Base-by-base conservation (phyloP, 2,113 vertebrate species). In the Xerus inauris region DNA sequence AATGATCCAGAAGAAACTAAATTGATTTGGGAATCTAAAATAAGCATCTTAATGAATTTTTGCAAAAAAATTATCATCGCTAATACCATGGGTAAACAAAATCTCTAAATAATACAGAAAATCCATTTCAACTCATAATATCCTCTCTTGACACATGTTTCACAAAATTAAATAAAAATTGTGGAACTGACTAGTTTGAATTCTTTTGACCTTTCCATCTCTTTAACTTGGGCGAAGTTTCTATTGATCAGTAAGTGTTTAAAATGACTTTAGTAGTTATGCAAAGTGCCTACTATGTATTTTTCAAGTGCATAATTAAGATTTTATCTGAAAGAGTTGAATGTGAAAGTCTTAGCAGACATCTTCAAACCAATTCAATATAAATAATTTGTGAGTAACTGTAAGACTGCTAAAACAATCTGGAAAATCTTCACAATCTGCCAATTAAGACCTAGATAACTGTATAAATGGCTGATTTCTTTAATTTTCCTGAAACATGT, bases 271-370 rank as follows among this genome's bases (percentile, higher is more conserved):
- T 77, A 11, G n/a, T 22, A 49, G 30, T 26, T 73, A 67, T 40
- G 17, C 24, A 47, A 59, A 75, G 35, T 24, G 24, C 1, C 12
- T n/a, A 59, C 47, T 51, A 51, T 40, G 20, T 49, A 30, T 62
- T 76, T 95, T 86, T 87, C 62, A 72, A 65, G 40, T 38, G 1
- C 40, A 59, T 59, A 65, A 85, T 89, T 95, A 72, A 85, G 64
- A 64, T 49, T 79, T 94, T 90, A 80, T 42, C 14, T 75, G 51
- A 84, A 94, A 94, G 47, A 94, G 38, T 19, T 76, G 19, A 90
- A 10, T 80, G 22, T 83, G 71, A 81, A 83, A 62, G 20, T 32
- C n/a, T 90, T 91, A 32, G 57, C 38, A 77, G 62, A 77, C 32
- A 51, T 45, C 28, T 59, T 51, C 71, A 93, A 87, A 93, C 10